A percentile compares a stretch with the other conserved stretches of the same genome.
phyloP scores from a whole-genome alignment of 1,140 invertebrate genomes.

The Neocloeon triangulifer region DNA sequence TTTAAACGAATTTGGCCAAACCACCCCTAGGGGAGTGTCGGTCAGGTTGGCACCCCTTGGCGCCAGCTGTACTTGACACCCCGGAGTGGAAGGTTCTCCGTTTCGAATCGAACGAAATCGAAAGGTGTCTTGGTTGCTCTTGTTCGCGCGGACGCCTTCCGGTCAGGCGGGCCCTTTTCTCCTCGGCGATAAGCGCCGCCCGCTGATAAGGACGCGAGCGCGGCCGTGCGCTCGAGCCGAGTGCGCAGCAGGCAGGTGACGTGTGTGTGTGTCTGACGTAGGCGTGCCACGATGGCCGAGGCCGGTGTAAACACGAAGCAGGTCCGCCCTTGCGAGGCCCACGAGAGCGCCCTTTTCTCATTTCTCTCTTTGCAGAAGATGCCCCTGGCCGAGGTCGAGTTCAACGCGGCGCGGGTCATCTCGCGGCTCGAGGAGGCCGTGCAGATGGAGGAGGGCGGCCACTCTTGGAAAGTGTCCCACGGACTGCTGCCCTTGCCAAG shows the following conservation, averaged over 20 bases:
- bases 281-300: slow-evolving; percentile 4
- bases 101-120: not conserved
- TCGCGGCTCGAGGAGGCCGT: slow-evolving; percentile 35
- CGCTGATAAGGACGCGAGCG: not conserved
- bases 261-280: not conserved
- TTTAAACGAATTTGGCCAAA: not conserved
- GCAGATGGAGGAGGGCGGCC: slow-evolving; percentile 22
- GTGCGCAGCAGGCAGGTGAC: not conserved
- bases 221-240: not conserved
- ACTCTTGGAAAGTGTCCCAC: slow-evolving; percentile 19
- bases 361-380: not conserved
- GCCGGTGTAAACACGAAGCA: slow-evolving; percentile 2
- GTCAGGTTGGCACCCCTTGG: not conserved
- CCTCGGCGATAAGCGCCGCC: not conserved
- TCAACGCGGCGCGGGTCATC: slow-evolving; percentile 40
- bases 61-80: not conserved
- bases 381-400: slow-evolving; percentile 27
- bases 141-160: not conserved
- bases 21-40: not conserved
- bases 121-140: not conserved
- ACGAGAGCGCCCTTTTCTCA: not conserved
- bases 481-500: slow-evolving; percentile 17
- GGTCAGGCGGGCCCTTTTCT: not conserved
- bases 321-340: not conserved
- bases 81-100: not conserved